Evolutionary conservation across 2,113 vertebrate genomes (phyloP).

Genomic region (Archilochus colubris): DNA sequence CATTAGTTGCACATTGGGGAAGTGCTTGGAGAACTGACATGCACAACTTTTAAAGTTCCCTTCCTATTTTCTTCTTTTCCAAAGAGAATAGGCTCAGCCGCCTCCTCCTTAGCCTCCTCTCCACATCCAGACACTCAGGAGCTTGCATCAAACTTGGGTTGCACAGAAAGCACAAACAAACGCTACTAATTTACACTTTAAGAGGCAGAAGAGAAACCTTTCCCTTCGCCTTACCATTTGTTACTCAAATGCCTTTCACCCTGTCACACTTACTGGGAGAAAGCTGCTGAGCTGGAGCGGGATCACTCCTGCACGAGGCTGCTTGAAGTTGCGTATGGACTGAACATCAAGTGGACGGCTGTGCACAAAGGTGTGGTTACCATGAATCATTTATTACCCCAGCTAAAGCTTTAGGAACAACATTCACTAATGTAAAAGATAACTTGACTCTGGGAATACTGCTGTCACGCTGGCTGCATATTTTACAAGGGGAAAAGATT

Average conservation of each 20-base stretch:
- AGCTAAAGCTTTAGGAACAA: constrained; percentile 60
- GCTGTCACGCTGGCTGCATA: constrained; percentile 48
- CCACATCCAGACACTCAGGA: constrained; percentile 47
- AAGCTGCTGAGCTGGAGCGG: constrained; percentile 51
- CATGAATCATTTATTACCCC: constrained; percentile 75
- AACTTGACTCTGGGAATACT: constrained; percentile 66
- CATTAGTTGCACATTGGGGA: constrained; percentile 21
- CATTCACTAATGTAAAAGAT: constrained; percentile 69
- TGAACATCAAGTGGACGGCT: constrained; percentile 69
- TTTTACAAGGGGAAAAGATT: constrained; percentile 46
- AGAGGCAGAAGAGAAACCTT: constrained; percentile 59
- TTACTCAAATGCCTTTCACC: constrained; percentile 65
- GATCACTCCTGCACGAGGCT: constrained; percentile 15
- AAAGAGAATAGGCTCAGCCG: not conserved
- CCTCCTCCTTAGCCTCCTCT: constrained; percentile 5
- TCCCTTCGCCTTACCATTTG: constrained; percentile 65
- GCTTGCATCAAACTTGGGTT: not conserved
- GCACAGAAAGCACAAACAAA: constrained; percentile 45
- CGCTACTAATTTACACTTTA: constrained; percentile 70
- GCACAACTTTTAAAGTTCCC: constrained; percentile 22
- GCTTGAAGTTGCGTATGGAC: constrained; percentile 61
- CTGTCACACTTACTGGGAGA: constrained; percentile 63
- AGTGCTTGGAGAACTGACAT: not conserved
- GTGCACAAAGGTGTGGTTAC: constrained; percentile 66
- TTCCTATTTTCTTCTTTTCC: constrained; percentile 17